phyloP scores from a whole-genome alignment of 2,888 invertebrate species.

The Quadriops clusia region DNA sequence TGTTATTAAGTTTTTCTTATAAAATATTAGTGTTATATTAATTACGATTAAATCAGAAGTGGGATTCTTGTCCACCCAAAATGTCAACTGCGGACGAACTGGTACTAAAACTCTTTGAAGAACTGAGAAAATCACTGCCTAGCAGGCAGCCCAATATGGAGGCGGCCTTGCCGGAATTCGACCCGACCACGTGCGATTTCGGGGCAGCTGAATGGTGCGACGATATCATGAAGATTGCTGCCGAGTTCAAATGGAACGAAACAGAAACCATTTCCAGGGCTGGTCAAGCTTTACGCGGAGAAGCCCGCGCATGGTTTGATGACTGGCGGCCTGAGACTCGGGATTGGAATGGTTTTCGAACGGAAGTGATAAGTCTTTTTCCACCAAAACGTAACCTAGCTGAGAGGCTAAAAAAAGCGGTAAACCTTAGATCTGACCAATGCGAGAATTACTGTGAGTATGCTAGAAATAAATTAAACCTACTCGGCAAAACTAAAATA shows the following conservation, averaged over 20 bases:
- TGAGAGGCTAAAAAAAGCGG: constrained; percentile 3
- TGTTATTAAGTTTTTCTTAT: too few species aligned
- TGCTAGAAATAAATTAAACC: constrained; percentile 5
- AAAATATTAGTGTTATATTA: too few species aligned
- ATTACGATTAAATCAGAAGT: too few species aligned
- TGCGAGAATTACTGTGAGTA: constrained; percentile 6
- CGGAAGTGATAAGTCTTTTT: neutral
- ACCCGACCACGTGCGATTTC: too few species aligned
- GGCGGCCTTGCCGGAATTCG: too few species aligned
- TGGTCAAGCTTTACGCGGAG: constrained; percentile 2
- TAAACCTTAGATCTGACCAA: neutral
- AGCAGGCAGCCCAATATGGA: too few species aligned
- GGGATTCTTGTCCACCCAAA: too few species aligned
- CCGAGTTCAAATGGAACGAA: constrained; percentile 6
- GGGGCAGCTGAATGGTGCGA: constrained; percentile 8
- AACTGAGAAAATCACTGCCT: too few species aligned
- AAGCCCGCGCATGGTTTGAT: constrained; percentile 2
- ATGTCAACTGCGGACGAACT: too few species aligned
- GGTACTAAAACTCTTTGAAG: too few species aligned
- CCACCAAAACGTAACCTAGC: constrained; percentile 4
- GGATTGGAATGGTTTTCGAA: constrained; percentile 2
- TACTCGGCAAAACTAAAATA: neutral
- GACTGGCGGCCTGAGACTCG: constrained; percentile 3
- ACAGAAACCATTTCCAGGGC: neutral
- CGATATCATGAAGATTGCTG: constrained; percentile 11